These are phyloP conservation scores for Candidula unifasciata DNA, from an alignment of 2,888 invertebrate genomes.

Conservation along the genomic window DNA sequence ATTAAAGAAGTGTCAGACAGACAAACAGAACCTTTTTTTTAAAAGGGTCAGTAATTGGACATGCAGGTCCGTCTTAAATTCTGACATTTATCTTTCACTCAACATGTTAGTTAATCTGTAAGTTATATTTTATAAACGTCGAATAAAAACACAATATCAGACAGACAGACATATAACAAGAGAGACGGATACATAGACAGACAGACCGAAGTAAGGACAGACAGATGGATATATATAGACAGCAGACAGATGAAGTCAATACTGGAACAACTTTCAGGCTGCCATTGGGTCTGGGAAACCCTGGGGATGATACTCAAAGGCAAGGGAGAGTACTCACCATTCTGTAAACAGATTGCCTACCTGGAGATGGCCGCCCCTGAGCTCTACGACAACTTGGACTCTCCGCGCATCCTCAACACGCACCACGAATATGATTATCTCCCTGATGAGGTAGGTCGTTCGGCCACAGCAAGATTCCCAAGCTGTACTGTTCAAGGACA, in stretches of 20 bases:
- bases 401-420: conserved; percentile 27
- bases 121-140: too few relatives aligned
- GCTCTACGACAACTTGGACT: not conserved
- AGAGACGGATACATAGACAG: not conserved
- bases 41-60: too few relatives aligned
- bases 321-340: conserved; percentile 31
- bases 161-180: not conserved
- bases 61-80: too few relatives aligned
- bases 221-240: not conserved
- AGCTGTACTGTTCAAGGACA: too few relatives aligned
- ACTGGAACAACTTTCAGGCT: not conserved
- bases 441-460: conserved; percentile 36
- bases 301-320: conserved; percentile 20
- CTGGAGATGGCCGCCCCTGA: conserved; percentile 30
- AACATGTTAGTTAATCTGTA: too few relatives aligned
- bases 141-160: not conserved
- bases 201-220: not conserved
- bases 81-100: too few relatives aligned
- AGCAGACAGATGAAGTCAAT: not conserved
- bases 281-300: conserved; percentile 31
- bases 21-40: too few relatives aligned
- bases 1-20: too few relatives aligned
- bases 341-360: not conserved
- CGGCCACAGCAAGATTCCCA: too few relatives aligned
- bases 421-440: conserved; percentile 26